These are phyloP conservation scores for Diplodus sargus DNA, from an alignment of 2,797 vertebrate species.

Conservation along the genomic window DNA sequence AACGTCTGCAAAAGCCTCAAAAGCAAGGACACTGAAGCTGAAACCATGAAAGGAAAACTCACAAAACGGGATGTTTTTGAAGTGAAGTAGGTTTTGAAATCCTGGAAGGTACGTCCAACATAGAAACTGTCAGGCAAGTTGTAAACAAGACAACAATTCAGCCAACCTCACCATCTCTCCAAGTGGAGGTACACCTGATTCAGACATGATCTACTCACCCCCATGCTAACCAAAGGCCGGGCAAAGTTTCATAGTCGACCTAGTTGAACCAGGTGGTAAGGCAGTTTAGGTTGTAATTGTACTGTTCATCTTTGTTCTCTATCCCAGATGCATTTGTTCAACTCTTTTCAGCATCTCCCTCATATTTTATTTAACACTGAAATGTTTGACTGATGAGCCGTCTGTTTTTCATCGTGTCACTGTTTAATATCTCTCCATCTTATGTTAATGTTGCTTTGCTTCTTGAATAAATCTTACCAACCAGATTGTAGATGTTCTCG, in stretches of 20 bases:
- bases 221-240: too few species aligned
- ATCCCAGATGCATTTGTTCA: too few species aligned
- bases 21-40: neutral
- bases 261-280: too few species aligned
- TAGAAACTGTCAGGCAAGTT: neutral
- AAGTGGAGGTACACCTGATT: too few species aligned
- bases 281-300: too few species aligned
- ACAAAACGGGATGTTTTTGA: neutral
- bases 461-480: neutral
- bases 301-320: too few species aligned
- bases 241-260: too few species aligned
- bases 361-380: neutral
- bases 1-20: constrained; percentile 1
- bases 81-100: neutral
- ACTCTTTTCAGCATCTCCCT: neutral
- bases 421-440: neutral
- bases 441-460: neutral
- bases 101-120: too few species aligned
- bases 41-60: constrained; percentile 10
- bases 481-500: neutral
- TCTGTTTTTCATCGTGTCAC: neutral
- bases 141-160: neutral
- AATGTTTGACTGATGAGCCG: neutral
- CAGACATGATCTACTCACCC: too few species aligned
- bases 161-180: too few species aligned